Base-by-base conservation (phyloP, 1,140 invertebrate genomes). In the Bombus affinis region DNA sequence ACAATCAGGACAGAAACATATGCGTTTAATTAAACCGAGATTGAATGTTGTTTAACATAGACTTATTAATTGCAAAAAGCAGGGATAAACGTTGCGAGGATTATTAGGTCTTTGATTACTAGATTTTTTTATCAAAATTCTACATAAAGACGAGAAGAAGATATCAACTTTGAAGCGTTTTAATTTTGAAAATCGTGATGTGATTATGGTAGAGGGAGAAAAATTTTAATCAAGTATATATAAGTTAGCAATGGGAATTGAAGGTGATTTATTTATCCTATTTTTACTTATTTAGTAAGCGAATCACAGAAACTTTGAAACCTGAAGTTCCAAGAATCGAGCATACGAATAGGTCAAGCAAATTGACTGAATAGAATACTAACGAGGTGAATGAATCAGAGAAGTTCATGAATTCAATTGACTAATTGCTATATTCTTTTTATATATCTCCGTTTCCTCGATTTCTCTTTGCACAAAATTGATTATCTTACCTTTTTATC, bases 331-430 rank as follows among this genome's bases (percentile, higher is more conserved):
- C 39, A 72, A 76, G 74, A 85, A 87, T 53, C n/a, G 42, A 62
- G 71, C 25, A 47, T 53, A 74, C 70, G 59, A 72, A 28, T 32
- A 68, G 83, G 42, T 77, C 78, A 74, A 65, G 47, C 37, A 77
- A 78, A 70, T 85, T 74, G 68, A 81, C 42, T 73, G 76, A 81
- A 80, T 80, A 66, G 77, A 81, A 79, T 85, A 81, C 77, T 80
- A 80, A 85, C 77, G 59, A 79, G 57, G 28, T 15, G 70, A 85
- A 73, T 25, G 70, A 80, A 80, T 57, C 53, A n/a, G 47, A 53
- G 70, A 68, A 39, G 42, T 81, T 74, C 44, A 37, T 25, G 42
- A 35, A 76, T 74, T 68, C 59, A 70, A 81, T 68, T 37, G 71
- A 81, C 70, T 70, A 70, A 81, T 76, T 81, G 84, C 57, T 12